These are phyloP conservation scores for Paramormyrops hopkinsi DNA, from an alignment of 2,797 vertebrate genomes.

Conservation along the genomic window DNA sequence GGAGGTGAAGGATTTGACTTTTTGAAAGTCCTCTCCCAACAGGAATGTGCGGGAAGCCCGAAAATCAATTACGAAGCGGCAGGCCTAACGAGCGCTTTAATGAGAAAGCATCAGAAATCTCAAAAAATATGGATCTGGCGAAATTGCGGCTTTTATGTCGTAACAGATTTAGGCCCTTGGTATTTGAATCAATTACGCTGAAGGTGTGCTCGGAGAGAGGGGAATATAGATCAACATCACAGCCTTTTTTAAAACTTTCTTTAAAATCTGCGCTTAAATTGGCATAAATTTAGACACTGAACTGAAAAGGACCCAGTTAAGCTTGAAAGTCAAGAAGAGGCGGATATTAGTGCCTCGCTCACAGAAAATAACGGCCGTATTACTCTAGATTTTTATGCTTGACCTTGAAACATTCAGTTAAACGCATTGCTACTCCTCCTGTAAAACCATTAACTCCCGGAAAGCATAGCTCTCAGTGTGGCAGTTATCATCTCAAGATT, in stretches of 20 bases:
- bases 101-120: constrained; percentile 5
- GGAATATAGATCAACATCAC: constrained; percentile 10
- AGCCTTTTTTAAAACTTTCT: neutral
- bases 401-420: constrained; percentile 1
- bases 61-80: constrained; percentile 7
- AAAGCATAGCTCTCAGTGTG: neutral
- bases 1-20: neutral
- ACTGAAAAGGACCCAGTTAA: neutral
- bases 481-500: neutral
- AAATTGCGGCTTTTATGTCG: constrained; percentile 14
- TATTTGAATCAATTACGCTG: constrained; percentile 15
- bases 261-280: neutral
- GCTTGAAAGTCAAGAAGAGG: constrained; percentile 12
- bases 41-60: neutral
- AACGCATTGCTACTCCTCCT: neutral
- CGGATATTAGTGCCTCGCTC: neutral
- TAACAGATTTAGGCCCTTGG: constrained; percentile 9
- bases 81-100: neutral
- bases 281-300: constrained; percentile 3
- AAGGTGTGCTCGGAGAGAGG: constrained; percentile 6
- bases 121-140: constrained; percentile 4
- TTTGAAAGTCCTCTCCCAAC: neutral
- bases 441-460: neutral
- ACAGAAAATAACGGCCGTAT: neutral
- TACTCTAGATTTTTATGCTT: neutral